Conservation (phyloP, 2,113 vertebrate species). For the Penelope pileata region DNA sequence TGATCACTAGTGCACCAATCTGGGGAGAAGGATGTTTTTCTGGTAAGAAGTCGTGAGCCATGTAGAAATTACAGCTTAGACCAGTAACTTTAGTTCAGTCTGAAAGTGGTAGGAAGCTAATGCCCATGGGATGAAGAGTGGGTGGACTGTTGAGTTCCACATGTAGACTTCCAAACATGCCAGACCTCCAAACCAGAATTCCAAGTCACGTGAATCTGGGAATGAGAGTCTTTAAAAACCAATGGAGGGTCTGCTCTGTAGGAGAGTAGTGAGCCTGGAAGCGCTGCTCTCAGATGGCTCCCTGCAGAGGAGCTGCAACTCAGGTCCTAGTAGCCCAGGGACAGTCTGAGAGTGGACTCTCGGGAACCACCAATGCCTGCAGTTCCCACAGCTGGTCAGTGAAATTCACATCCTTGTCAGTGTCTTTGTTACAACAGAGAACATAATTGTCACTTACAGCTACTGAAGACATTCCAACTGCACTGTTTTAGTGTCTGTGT, state of each 20-base stretch:
- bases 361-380: constrained; percentile 22
- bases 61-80: background rate
- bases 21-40: background rate
- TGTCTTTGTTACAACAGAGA: constrained; percentile 6
- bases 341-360: background rate
- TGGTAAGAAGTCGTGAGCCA: background rate
- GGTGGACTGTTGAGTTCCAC: background rate
- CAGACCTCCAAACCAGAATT: constrained; percentile 3
- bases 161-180: background rate
- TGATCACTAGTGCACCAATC: background rate
- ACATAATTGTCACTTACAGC: background rate
- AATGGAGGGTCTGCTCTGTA: background rate
- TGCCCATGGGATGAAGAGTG: background rate
- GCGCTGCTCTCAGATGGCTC: background rate
- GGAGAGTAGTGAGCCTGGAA: background rate
- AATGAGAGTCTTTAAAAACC: background rate
- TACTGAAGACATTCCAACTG: background rate
- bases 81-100: background rate
- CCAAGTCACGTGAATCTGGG: background rate
- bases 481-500: background rate
- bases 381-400: constrained; percentile 54
- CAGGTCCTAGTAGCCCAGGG: background rate
- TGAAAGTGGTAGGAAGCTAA: background rate
- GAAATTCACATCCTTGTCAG: constrained; percentile 41
- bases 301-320: background rate